These are phyloP conservation scores for Ophion ellenae DNA, from an alignment of 2,888 invertebrate species.

Conservation along the genomic window DNA sequence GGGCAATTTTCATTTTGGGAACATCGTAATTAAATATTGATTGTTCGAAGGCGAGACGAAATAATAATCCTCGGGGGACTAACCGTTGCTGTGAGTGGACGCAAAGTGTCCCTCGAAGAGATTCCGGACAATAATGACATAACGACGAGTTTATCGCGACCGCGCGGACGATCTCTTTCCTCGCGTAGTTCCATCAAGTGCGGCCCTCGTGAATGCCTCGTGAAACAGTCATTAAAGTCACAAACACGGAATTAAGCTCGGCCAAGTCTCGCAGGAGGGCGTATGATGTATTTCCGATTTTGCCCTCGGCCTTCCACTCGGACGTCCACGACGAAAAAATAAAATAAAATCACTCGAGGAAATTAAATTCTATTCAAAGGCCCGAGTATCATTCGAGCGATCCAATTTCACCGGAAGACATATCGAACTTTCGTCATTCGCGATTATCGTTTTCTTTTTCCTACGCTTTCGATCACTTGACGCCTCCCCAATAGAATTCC, in stretches of 20 bases:
- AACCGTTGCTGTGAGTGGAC: slow-evolving; percentile 71
- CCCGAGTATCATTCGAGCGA: not conserved
- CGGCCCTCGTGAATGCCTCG: slow-evolving; percentile 25
- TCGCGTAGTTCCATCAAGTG: slow-evolving; percentile 38
- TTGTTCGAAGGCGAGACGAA: slow-evolving; percentile 15
- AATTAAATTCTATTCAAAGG: slow-evolving; percentile 17
- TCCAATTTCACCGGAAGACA: not conserved
- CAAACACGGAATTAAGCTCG: slow-evolving; percentile 34
- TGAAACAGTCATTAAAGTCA: slow-evolving; percentile 44
- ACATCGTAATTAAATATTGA: slow-evolving; percentile 5
- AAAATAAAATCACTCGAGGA: not conserved
- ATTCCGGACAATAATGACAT: slow-evolving; percentile 63
- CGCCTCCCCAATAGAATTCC: not conserved
- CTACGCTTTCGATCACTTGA: not conserved
- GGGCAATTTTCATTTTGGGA: not conserved
- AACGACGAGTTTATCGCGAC: slow-evolving; percentile 50
- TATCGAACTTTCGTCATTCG: not conserved
- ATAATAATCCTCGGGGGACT: slow-evolving; percentile 35
- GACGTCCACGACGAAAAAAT: too few species aligned
- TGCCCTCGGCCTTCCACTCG: not conserved
- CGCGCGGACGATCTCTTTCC: slow-evolving; percentile 22
- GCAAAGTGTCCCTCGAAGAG: slow-evolving; percentile 73
- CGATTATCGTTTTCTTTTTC: not conserved
- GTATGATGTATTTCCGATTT: slow-evolving; percentile 16
- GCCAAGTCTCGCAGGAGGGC: not conserved